Evolutionary conservation across 2,888 invertebrate genomes (phyloP), one percentile per base, ranked within the genome.

Genomic region (Diachrysia chrysitis): DNA sequence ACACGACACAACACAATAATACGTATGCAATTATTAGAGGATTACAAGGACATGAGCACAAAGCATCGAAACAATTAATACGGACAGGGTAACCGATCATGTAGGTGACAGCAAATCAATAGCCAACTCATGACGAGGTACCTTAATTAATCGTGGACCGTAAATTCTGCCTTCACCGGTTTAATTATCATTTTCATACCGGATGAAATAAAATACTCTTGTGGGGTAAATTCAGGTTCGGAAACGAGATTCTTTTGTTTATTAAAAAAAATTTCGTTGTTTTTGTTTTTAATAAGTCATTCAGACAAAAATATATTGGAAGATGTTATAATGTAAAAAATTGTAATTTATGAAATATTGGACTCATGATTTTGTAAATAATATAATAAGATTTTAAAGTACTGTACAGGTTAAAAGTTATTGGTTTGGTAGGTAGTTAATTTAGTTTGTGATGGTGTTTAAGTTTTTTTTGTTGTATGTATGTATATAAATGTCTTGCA

Each of bases 21-120:
- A 73, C 53, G 23, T 70, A 67, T 73, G 81, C 78, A 81, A 79
- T 81, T 78, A 81, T 76, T 69, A 72, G 61, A 81, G 76, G 71
- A 76, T 80, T 81, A 78, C 68, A 76, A 64, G 62, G 66, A 67
- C 78, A 72, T 60, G 58, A 63, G 57, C 58, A 71, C 68, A 73
- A 70, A 76, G 78, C 77, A 57, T 59, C 58, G 71, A 80, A 76
- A 85, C 83, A 83, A 85, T 84, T 84, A 83, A 79, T 83, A 78
- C 60, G 60, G 37, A 75, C 62, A n/a, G n/a, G 69, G 71, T 63
- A 74, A 79, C 78, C 65, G 77, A 82, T 84, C 80, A 77, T 84
- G 84, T 64, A 62, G 61, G 51, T 77, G 85, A 83, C 84, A 83
- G 85, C 60, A 76, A 84, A 85, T 85, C 83, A 81, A 85, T 85